Conservation (phyloP, 2,113 vertebrate species). For the Oreocharis arfaki region DNA sequence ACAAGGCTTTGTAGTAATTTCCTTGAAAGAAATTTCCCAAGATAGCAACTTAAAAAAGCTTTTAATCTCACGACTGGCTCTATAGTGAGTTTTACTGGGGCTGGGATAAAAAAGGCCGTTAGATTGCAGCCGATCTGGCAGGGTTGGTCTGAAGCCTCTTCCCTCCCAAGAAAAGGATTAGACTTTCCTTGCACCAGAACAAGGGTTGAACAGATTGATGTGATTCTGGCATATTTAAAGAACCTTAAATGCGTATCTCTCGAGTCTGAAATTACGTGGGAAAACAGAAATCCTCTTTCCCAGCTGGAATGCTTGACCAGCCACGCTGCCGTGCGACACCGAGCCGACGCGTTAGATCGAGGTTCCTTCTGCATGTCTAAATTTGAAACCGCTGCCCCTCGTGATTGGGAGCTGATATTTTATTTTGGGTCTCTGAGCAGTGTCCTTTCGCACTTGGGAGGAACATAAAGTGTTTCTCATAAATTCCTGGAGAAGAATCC, state of each 20-base stretch:
- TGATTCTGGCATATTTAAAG: background rate
- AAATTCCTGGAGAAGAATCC: background rate
- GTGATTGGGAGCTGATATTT: background rate
- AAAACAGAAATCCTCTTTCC: background rate
- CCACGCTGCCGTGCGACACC: background rate
- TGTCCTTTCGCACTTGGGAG: background rate
- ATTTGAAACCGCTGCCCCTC: background rate
- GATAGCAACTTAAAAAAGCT: conserved; percentile 76
- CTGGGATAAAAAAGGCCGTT: conserved; percentile 65
- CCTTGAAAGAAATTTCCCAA: conserved; percentile 84
- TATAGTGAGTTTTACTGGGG: conserved; percentile 59
- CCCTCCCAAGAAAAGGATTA: background rate
- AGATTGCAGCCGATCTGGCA: conserved; percentile 50
- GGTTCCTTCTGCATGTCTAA: background rate
- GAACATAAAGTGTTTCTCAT: background rate
- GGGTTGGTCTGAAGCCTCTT: conserved; percentile 29
- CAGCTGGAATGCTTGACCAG: background rate
- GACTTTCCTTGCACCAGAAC: background rate
- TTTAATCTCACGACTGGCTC: conserved; percentile 71
- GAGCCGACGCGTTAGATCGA: background rate
- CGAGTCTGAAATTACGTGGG: background rate
- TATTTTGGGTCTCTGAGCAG: background rate
- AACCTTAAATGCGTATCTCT: background rate
- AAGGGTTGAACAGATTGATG: background rate
- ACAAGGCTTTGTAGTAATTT: conserved; percentile 92